Evolutionary conservation across 2,888 invertebrate genomes (phyloP).

Genomic region (Campoplex nolae): DNA sequence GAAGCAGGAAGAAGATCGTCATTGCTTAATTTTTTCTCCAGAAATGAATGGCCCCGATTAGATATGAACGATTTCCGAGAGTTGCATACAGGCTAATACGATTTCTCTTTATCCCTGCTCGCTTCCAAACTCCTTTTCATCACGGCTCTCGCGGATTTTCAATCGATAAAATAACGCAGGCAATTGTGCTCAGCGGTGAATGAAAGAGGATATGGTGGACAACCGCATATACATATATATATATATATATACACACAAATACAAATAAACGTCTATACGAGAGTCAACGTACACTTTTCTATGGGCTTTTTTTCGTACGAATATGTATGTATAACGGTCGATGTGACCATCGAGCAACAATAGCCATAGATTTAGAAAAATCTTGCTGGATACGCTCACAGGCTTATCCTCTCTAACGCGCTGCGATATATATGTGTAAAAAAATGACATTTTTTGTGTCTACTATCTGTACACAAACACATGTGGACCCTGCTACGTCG

Average conservation of each 20-base stretch:
- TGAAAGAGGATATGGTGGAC: conserved; percentile 27
- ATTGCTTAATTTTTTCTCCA: not conserved
- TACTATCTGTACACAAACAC: conserved; percentile 19
- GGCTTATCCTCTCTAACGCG: conserved; percentile 15
- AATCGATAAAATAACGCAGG: conserved; percentile 67
- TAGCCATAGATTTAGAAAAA: conserved; percentile 55
- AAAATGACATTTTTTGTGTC: conserved; percentile 4
- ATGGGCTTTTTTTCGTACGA: not conserved
- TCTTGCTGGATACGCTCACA: conserved; percentile 23
- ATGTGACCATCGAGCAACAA: conserved; percentile 47
- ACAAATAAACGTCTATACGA: not conserved
- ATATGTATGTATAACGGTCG: not conserved
- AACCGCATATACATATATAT: not conserved
- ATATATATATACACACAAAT: too few species aligned
- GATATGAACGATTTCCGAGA: conserved; percentile 37
- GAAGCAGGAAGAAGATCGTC: not conserved
- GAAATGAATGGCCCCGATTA: conserved; percentile 46
- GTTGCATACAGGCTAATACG: conserved; percentile 56
- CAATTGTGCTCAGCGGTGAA: conserved; percentile 58
- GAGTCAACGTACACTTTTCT: not conserved
- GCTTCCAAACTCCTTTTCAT: conserved; percentile 18
- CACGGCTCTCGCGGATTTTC: conserved; percentile 47
- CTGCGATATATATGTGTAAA: not conserved
- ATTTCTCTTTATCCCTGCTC: not conserved
- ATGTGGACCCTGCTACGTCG: not conserved